phyloP scores from a whole-genome alignment of 2,113 vertebrate species.

The Ailuropoda melanoleuca region DNA sequence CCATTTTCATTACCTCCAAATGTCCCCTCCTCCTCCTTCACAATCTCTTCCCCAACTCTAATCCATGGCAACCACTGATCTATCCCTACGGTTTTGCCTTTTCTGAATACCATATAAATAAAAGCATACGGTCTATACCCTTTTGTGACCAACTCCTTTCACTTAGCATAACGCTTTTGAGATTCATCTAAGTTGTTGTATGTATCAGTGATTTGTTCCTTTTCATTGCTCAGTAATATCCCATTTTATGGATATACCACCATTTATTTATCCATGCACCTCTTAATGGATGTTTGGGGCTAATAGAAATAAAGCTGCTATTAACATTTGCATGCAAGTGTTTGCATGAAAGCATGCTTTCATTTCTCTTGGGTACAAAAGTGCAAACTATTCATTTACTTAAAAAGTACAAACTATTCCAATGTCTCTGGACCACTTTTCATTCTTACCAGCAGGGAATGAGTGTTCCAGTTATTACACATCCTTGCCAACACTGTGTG shows the following conservation, averaged over 20 bases:
- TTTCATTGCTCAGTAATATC: no score
- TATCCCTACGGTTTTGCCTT: not conserved
- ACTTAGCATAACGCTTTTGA: not conserved
- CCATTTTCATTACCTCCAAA: accelerated
- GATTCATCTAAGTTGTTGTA: not conserved
- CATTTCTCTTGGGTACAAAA: not conserved
- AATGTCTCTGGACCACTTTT: not conserved
- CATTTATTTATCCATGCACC: not conserved
- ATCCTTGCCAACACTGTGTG: not conserved
- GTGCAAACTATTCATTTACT: not conserved
- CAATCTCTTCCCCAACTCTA: not conserved
- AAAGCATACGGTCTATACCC: not conserved
- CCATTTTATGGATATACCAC: not conserved
- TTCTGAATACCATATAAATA: not conserved
- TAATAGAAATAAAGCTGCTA: not conserved
- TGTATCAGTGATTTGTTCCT: not conserved
- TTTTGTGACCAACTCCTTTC: not conserved
- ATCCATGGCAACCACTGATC: no score
- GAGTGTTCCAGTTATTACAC: no score
- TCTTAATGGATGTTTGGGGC: not conserved
- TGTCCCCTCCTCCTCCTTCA: not conserved
- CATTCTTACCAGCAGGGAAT: not conserved
- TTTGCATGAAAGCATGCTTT: not conserved
- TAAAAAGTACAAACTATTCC: not conserved
- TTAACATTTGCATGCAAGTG: not conserved